Evolutionary conservation across 1,140 invertebrate genomes (phyloP).

Genomic region (Diorhabda elongata): DNA sequence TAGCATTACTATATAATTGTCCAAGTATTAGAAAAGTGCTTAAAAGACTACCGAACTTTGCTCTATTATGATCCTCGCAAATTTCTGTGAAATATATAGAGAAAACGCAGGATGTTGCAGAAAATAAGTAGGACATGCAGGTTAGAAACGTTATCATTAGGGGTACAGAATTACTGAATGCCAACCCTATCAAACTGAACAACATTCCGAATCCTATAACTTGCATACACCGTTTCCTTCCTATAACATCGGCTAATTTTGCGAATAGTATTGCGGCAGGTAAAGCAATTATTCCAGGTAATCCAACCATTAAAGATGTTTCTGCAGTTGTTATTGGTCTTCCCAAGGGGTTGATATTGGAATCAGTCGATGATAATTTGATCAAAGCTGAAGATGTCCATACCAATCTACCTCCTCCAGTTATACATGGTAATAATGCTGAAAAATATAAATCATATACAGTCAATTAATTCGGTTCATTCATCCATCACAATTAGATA

Average conservation of each 20-base stretch:
- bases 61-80: slow-evolving; percentile 42
- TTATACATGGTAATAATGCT: no score
- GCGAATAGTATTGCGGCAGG: no score
- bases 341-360: slow-evolving; percentile 37
- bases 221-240: no score
- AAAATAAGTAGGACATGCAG: slow-evolving; percentile 47
- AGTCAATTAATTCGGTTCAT: no score
- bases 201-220: no score
- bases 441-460: no score
- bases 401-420: no score
- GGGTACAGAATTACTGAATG: slow-evolving; percentile 40
- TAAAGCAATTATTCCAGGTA: slow-evolving; percentile 60
- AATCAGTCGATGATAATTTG: slow-evolving; percentile 2
- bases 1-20: slow-evolving; percentile 47
- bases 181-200: slow-evolving; percentile 37
- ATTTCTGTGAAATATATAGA: slow-evolving; percentile 54
- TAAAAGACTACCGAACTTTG: slow-evolving; percentile 56
- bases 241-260: no score
- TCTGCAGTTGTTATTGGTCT: slow-evolving; percentile 49
- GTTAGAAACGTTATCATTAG: slow-evolving; percentile 46
- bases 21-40: slow-evolving; percentile 48
- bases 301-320: slow-evolving; percentile 74
- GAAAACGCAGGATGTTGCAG: slow-evolving; percentile 48
- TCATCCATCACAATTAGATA: no score
- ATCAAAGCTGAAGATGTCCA: no score